A percentile compares a stretch with the other conserved stretches of the same genome.
These are phyloP conservation scores for Oxytorus armatus DNA, from an alignment of 2,888 invertebrate genomes.

Conservation along the genomic window DNA sequence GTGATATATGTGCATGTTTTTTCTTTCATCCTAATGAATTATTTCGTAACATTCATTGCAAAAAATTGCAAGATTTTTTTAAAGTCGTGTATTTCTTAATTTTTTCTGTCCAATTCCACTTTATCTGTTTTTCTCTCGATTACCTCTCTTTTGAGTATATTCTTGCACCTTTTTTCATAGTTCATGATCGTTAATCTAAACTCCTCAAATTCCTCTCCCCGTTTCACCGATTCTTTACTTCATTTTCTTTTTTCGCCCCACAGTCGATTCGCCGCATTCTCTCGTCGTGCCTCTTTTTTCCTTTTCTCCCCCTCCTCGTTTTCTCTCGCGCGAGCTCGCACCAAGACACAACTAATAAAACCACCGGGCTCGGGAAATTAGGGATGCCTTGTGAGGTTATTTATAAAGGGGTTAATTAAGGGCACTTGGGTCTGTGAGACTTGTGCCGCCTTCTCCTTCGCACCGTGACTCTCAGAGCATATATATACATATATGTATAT, in stretches of 20 bases:
- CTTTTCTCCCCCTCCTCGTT: constrained; percentile 10
- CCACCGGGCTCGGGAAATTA: constrained; percentile 74
- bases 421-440: constrained; percentile 57
- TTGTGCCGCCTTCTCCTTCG: constrained; percentile 41
- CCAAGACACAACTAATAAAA: constrained; percentile 59
- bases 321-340: constrained; percentile 42
- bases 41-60: too few species aligned
- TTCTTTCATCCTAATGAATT: too few species aligned
- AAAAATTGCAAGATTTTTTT: too few species aligned
- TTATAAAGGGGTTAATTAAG: constrained; percentile 81
- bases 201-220: constrained; percentile 15
- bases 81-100: too few species aligned
- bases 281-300: constrained; percentile 7
- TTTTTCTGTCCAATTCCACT: too few species aligned
- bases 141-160: too few species aligned
- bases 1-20: too few species aligned
- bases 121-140: too few species aligned
- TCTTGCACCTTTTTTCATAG: too few species aligned
- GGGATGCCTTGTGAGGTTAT: constrained; percentile 79
- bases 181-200: not conserved
- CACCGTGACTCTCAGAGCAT: constrained; percentile 28
- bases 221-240: not conserved
- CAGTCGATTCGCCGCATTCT: constrained; percentile 27
- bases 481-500: constrained; percentile 13
- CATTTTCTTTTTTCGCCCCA: constrained; percentile 6